Conservation (phyloP, 1,140 invertebrate species). For the Drosophila subpulchrella region DNA sequence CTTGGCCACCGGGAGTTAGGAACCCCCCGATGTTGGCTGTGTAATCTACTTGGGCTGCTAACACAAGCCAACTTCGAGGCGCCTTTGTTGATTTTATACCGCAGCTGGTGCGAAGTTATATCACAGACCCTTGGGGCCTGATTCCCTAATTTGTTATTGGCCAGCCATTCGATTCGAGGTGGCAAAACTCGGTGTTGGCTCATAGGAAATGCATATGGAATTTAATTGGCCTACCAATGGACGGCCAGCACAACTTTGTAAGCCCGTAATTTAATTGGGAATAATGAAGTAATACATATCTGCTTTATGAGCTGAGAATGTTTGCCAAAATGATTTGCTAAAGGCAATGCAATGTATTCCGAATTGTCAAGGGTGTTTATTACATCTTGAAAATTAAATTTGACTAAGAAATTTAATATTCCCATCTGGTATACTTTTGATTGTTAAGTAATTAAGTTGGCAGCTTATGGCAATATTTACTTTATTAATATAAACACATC, state of each 20-base stretch:
- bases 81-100: slow-evolving; percentile 67
- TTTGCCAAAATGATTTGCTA: neutral
- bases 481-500: neutral
- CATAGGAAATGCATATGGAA: slow-evolving; percentile 24
- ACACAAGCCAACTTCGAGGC: slow-evolving; percentile 17
- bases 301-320: neutral
- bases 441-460: neutral
- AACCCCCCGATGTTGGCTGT: slow-evolving; percentile 58
- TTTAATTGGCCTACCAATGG: slow-evolving; percentile 31
- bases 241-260: slow-evolving; percentile 3
- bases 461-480: neutral
- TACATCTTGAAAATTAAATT: slow-evolving; percentile 13
- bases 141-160: slow-evolving; percentile 77
- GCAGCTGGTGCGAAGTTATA: slow-evolving; percentile 73
- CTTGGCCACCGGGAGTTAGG: slow-evolving; percentile 13
- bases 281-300: slow-evolving; percentile 6
- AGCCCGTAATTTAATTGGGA: slow-evolving; percentile 11
- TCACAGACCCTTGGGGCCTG: slow-evolving; percentile 57
- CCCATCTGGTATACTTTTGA: too few relatives aligned
- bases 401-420: neutral
- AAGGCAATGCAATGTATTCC: neutral
- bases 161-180: slow-evolving; percentile 31
- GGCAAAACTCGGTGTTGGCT: slow-evolving; percentile 27
- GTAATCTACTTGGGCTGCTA: slow-evolving; percentile 62
- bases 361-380: neutral